Conservation (phyloP, 2,797 vertebrate genomes). For the Microctenopoma lineatum region DNA sequence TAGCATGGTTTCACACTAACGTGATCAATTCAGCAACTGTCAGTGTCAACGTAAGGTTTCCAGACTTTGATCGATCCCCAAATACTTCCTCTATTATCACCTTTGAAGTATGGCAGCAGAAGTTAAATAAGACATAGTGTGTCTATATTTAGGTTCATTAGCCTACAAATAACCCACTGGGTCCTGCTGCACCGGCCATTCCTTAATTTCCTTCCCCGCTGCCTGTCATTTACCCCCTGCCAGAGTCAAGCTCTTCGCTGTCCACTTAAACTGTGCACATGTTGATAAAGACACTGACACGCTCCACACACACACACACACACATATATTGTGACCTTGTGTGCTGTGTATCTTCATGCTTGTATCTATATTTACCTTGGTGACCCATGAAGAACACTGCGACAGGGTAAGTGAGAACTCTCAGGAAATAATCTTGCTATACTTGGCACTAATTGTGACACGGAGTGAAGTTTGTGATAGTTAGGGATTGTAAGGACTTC, state of each 20-base stretch:
- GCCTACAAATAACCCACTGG: slow-evolving; percentile 12
- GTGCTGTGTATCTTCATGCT: not conserved
- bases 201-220: slow-evolving; percentile 33
- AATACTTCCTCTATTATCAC: not conserved
- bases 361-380: slow-evolving; percentile 2
- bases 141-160: slow-evolving; percentile 31
- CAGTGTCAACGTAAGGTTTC: not conserved
- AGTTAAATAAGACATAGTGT: not conserved
- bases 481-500: too few relatives aligned
- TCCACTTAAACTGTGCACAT: slow-evolving; percentile 24
- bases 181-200: slow-evolving; percentile 11
- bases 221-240: slow-evolving; percentile 41
- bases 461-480: too few relatives aligned
- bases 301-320: not conserved
- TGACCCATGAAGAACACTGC: not conserved
- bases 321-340: slow-evolving; percentile 29
- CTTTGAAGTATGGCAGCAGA: not conserved
- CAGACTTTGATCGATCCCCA: not conserved
- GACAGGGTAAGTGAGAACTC: not conserved
- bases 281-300: slow-evolving; percentile 13
- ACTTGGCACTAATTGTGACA: too few relatives aligned
- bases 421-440: not conserved
- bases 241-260: slow-evolving; percentile 22
- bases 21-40: not conserved
- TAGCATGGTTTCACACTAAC: not conserved